Evolutionary conservation across 2,113 vertebrate genomes (phyloP).

Genomic region (Etheostoma spectabile): DNA sequence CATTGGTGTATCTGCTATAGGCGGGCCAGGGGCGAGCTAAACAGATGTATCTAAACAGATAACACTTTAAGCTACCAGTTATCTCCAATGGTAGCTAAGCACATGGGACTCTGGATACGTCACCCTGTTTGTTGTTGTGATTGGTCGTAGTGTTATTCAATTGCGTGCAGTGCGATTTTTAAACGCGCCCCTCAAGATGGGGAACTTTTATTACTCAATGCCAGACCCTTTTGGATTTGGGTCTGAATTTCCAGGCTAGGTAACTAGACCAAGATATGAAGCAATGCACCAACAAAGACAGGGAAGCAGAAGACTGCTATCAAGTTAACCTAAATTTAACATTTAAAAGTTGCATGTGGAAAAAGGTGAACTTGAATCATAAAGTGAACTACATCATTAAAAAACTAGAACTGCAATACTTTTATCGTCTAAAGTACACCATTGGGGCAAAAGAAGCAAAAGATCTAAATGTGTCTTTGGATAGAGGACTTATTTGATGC

Average conservation of each 20-base stretch:
- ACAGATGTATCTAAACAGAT: no score
- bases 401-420: slow-evolving; percentile 4
- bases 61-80: no score
- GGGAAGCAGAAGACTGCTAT: neutral
- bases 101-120: no score
- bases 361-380: slow-evolving; percentile 15
- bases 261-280: neutral
- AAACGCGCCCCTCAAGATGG: no score
- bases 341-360: neutral
- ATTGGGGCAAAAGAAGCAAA: slow-evolving; percentile 14
- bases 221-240: no score
- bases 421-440: slow-evolving; percentile 30
- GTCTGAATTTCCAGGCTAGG: neutral
- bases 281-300: neutral
- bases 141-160: no score
- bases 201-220: no score
- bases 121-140: no score
- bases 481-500: slow-evolving; percentile 29
- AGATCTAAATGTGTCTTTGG: slow-evolving; percentile 26
- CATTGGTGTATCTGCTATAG: no score
- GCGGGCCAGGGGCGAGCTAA: no score
- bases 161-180: no score
- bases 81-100: no score
- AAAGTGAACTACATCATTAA: slow-evolving; percentile 27
- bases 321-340: neutral